These are phyloP conservation scores for Aythya baeri DNA, from an alignment of 2,113 vertebrate species.

Conservation along the genomic window DNA sequence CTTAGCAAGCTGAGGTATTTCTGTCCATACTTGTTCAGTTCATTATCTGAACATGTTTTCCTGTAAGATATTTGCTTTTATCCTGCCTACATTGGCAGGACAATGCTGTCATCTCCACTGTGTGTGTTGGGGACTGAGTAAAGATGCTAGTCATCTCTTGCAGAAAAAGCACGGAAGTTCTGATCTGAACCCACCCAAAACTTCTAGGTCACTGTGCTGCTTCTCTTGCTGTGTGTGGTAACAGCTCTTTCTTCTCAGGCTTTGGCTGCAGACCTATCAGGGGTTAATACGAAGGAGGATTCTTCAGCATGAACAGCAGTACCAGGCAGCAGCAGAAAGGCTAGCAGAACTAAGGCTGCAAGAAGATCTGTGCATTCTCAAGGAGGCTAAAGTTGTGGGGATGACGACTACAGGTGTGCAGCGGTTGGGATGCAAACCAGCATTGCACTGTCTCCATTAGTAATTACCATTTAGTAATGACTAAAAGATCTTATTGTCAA, in stretches of 20 bases:
- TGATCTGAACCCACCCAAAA: neutral
- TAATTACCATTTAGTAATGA: neutral
- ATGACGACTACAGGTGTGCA: conserved; percentile 92
- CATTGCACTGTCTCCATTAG: neutral
- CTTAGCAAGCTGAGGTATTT: neutral
- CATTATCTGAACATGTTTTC: neutral
- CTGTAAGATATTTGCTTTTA: neutral
- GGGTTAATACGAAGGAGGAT: conserved; percentile 70
- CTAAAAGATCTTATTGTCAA: neutral
- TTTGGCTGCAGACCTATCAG: conserved; percentile 87
- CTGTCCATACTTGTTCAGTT: neutral
- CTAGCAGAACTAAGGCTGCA: conserved; percentile 83
- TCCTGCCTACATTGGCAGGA: neutral
- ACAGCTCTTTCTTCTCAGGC: conserved; percentile 64
- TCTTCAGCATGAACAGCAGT: conserved; percentile 73
- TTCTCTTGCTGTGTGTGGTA: neutral
- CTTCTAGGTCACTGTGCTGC: neutral
- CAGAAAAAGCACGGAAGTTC: neutral
- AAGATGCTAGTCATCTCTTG: neutral
- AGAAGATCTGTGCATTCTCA: conserved; percentile 83
- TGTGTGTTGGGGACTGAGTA: neutral
- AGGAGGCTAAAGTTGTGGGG: conserved; percentile 85
- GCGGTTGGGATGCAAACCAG: neutral
- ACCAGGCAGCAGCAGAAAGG: conserved; percentile 83
- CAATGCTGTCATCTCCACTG: neutral